A percentile compares a stretch with the other conserved stretches of the same genome.
Conservation (phyloP, 2,888 invertebrate species). For the Xylota segnis region DNA sequence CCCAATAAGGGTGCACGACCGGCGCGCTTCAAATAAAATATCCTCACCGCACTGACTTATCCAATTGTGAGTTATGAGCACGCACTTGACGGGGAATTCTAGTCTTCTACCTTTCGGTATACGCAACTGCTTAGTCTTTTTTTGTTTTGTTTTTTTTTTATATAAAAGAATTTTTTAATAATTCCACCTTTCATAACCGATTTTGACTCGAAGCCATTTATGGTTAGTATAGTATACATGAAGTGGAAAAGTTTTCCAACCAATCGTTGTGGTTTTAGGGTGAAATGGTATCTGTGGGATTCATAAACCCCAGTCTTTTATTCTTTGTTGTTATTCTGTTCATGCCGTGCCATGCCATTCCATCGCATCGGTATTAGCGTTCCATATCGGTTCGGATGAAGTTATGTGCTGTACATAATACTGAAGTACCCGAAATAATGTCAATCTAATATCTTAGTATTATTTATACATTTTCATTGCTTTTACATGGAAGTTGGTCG, state of each 20-base stretch:
- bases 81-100: slow-evolving; percentile 67
- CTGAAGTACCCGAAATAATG: slow-evolving; percentile 66
- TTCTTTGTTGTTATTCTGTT: slow-evolving; percentile 28
- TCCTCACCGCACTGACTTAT: slow-evolving; percentile 54
- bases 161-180: slow-evolving; percentile 61
- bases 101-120: slow-evolving; percentile 39
- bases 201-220: slow-evolving; percentile 71
- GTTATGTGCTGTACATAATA: slow-evolving; percentile 50
- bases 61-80: slow-evolving; percentile 66
- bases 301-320: slow-evolving; percentile 29
- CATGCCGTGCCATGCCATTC: no score
- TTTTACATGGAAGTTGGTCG: slow-evolving; percentile 39
- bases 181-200: slow-evolving; percentile 66
- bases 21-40: slow-evolving; percentile 55
- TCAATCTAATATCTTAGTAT: slow-evolving; percentile 71
- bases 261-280: slow-evolving; percentile 64
- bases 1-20: slow-evolving; percentile 59
- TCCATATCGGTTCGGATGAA: slow-evolving; percentile 42
- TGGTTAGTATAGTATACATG: slow-evolving; percentile 38
- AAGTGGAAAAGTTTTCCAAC: slow-evolving; percentile 51
- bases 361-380: slow-evolving; percentile 15
- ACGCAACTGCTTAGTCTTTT: slow-evolving; percentile 12
- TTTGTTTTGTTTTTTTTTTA: slow-evolving; percentile 18
- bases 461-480: slow-evolving; percentile 61
- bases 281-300: slow-evolving; percentile 53